Evolutionary conservation across 2,797 vertebrate species (phyloP).

Genomic region (Phalloptychus januarius): DNA sequence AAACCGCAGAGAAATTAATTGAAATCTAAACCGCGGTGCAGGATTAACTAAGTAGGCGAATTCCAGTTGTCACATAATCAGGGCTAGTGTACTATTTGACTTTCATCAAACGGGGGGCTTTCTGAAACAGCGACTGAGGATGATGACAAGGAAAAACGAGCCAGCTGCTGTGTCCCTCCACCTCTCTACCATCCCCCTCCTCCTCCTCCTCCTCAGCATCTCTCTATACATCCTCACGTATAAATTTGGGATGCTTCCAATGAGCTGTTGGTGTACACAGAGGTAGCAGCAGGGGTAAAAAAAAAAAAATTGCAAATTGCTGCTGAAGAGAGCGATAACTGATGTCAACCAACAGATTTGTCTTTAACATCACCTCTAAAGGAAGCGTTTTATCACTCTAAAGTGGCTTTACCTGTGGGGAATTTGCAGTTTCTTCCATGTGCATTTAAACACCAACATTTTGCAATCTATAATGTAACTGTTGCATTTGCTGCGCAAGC

Average conservation of each 20-base stretch:
- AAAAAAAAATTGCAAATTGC: conserved; percentile 36
- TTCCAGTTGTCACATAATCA: conserved; percentile 81
- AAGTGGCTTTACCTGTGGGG: not conserved
- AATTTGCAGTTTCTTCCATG: not conserved
- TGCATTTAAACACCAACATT: not conserved
- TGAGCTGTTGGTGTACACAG: conserved; percentile 25
- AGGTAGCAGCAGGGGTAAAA: conserved; percentile 47
- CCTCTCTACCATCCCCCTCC: conserved; percentile 43
- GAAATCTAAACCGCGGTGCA: conserved; percentile 77
- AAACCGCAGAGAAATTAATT: conserved; percentile 78
- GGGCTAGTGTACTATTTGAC: conserved; percentile 79
- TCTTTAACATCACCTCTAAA: not conserved
- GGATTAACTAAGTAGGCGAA: conserved; percentile 83
- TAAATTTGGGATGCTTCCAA: conserved; percentile 48
- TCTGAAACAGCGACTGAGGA: conserved; percentile 72
- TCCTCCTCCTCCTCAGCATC: conserved; percentile 53
- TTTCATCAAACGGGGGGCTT: conserved; percentile 78
- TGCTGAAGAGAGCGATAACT: conserved; percentile 15
- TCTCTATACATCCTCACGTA: conserved; percentile 54
- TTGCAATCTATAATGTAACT: conserved; percentile 6
- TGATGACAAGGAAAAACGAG: conserved; percentile 77
- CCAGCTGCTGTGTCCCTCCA: conserved; percentile 74
- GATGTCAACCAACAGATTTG: conserved; percentile 3
- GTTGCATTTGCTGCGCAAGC: conserved; percentile 23
- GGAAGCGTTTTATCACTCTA: conserved; percentile 10